Base-by-base conservation (phyloP, 30 jellyfish, hydroid and myxozoan genomes). In the Pseudorhiza aurosa region DNA sequence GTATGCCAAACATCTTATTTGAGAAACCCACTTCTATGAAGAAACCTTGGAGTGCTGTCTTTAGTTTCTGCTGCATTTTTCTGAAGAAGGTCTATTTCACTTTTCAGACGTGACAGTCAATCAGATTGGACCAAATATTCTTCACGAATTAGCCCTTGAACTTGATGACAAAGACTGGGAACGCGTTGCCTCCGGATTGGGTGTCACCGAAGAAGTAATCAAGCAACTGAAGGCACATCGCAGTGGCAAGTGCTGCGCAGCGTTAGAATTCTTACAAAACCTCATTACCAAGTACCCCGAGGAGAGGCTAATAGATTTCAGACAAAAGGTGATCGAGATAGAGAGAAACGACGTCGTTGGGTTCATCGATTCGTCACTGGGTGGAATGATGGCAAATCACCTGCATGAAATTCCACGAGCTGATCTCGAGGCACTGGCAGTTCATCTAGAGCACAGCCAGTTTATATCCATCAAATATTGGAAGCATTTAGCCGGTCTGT, bases 91-190 rank as follows among this genome's bases (percentile, higher is more conserved):
- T n/a, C n/a, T n/a, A n/a, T n/a, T n/a, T n/a, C n/a, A n/a, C n/a
- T n/a, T 53, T 53, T 53, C 67, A 53, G 67, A 10, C 24, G 14
- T 19, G 36, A 53, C 67, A 8, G 24, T 53, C 36, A 53, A 53
- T 21, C n/a, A 53, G 9, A 53, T 53, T 8, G 67, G 14, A 9
- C 67, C n/a, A 36, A 22, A 53, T 18, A 53, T 36, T 3, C 36
- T 53, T 17, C 22, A 8, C 22, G 67, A 53, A 15, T 15, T 53
- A 53, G 67, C 67, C 67, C 10, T 10, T 21, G 67, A 53, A 39
- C 77, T 64, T 64, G 77, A 64, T 18, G n/a, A n/a, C 58, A 33
- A 29, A 7, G 58, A 24, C 2, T 64, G 77, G 77, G 58, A 64
- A n/a, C 58, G 37, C 29, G 28, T 64, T 64, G 77, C 77, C 15